A percentile compares a stretch with the other conserved stretches of the same genome.
Conservation (phyloP, 2,797 vertebrate genomes). For the Chaetodon trifasciatus region DNA sequence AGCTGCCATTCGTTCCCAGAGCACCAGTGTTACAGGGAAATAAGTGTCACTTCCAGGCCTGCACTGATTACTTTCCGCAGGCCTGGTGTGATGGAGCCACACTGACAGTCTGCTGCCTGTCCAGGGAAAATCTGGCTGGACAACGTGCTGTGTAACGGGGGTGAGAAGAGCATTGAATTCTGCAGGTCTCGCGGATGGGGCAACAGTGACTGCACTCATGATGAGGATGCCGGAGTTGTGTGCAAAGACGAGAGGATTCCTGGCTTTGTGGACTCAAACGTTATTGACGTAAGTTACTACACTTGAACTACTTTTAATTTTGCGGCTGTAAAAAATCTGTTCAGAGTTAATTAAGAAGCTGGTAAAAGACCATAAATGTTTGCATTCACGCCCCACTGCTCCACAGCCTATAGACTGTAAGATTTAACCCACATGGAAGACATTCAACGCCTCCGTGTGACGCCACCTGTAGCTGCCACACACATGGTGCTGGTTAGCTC, state of each 20-base stretch:
- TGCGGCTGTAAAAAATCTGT: background rate
- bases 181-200: conserved; percentile 97
- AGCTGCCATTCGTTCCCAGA: background rate
- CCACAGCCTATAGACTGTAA: conserved; percentile 3
- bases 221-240: conserved; percentile 95
- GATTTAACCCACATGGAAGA: conserved; percentile 24
- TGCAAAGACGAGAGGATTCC: conserved; percentile 96
- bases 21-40: conserved; percentile 2
- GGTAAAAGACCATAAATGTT: conserved; percentile 27
- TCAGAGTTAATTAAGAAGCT: conserved; percentile 20
- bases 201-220: conserved; percentile 97
- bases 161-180: conserved; percentile 88
- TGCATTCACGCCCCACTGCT: background rate
- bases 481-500: conserved; percentile 53
- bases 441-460: conserved; percentile 22
- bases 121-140: conserved; percentile 98
- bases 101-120: conserved; percentile 49
- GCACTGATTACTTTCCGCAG: conserved; percentile 1
- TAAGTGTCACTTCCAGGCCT: conserved; percentile 36
- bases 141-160: conserved; percentile 92
- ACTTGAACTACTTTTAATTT: conserved; percentile 9
- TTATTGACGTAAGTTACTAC: conserved; percentile 91
- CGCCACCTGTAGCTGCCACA: conserved; percentile 36
- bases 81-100: conserved; percentile 13
- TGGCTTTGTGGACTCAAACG: conserved; percentile 92